These are phyloP conservation scores for Sylvia borin DNA, from an alignment of 2,797 vertebrate species.

Conservation along the genomic window DNA sequence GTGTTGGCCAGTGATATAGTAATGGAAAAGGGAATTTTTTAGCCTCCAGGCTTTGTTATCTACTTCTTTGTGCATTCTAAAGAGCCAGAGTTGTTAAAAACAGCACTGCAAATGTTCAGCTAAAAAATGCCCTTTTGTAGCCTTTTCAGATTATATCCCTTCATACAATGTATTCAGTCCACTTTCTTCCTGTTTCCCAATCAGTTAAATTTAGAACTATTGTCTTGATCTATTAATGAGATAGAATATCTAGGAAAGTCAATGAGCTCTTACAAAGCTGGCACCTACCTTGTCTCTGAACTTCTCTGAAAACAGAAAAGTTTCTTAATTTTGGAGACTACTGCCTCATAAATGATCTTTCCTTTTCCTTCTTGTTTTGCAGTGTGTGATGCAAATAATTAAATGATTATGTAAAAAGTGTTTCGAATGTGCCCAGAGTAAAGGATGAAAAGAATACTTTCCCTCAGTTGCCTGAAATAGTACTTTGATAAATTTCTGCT, in stretches of 20 bases:
- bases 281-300: conserved; percentile 38
- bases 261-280: conserved; percentile 53
- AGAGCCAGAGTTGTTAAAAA: conserved; percentile 65
- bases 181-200: conserved; percentile 79
- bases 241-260: conserved; percentile 70
- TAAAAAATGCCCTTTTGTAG: conserved; percentile 77
- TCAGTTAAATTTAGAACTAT: conserved; percentile 77
- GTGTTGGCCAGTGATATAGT: conserved; percentile 26
- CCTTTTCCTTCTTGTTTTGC: not conserved
- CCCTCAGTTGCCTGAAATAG: not conserved
- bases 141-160: conserved; percentile 69
- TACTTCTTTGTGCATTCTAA: conserved; percentile 59
- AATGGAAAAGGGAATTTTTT: conserved; percentile 37
- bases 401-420: conserved; percentile 10
- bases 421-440: not conserved
- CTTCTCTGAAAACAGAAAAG: not conserved
- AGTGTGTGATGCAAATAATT: not conserved
- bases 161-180: conserved; percentile 71
- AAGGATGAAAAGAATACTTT: not conserved
- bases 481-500: not conserved
- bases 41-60: conserved; percentile 49
- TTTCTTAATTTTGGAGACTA: not conserved
- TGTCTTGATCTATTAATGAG: conserved; percentile 70
- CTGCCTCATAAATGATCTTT: not conserved
- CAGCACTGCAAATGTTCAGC: conserved; percentile 47